These are phyloP conservation scores for Rhipidura dahli DNA, from an alignment of 2,113 vertebrate species.

Conservation along the genomic window DNA sequence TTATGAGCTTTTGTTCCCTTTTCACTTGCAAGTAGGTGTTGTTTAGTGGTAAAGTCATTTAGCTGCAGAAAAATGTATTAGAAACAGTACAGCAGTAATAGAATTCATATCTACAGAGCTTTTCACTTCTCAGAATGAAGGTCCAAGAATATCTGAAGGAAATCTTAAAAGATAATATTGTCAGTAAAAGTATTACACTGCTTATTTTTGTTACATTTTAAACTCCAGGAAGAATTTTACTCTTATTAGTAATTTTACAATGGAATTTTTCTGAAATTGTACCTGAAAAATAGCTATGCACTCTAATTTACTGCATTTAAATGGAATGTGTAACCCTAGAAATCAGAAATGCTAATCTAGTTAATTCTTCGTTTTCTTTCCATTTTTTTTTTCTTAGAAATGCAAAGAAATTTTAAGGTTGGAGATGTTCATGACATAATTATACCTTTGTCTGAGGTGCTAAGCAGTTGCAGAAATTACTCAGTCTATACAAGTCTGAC, in stretches of 20 bases:
- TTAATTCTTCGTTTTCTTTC: background rate
- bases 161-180: background rate
- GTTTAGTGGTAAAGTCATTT: conserved; percentile 64
- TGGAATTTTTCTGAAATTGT: background rate
- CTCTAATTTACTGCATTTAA: background rate
- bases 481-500: background rate
- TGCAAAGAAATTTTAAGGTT: background rate
- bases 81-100: conserved; percentile 42
- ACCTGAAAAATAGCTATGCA: background rate
- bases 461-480: background rate
- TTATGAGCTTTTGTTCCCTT: conserved; percentile 78
- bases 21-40: conserved; percentile 66
- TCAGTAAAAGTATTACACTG: background rate
- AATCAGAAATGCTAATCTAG: background rate
- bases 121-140: conserved; percentile 9
- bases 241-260: background rate
- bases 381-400: background rate
- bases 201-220: background rate
- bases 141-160: background rate
- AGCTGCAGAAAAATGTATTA: conserved; percentile 64
- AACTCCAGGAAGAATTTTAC: background rate
- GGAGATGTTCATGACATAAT: background rate
- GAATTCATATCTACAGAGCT: conserved; percentile 59
- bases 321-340: background rate
- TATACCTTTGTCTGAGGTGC: background rate